A percentile compares a stretch with the other conserved stretches of the same genome.
phyloP scores from a whole-genome alignment of 2,888 invertebrate species.

The Scaptomyza parva region DNA sequence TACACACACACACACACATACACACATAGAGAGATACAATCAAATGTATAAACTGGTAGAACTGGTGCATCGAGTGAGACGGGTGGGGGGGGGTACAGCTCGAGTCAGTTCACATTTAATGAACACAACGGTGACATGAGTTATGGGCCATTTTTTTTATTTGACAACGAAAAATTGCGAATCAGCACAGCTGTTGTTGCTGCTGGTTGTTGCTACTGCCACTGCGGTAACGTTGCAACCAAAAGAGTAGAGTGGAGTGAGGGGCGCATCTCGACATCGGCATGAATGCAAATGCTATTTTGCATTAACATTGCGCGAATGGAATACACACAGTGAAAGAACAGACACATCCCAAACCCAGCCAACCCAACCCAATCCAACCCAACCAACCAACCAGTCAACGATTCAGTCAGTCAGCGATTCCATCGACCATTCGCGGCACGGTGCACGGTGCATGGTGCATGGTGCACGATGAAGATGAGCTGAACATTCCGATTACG shows the following conservation, averaged over 20 bases:
- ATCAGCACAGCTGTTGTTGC: conserved; percentile 68
- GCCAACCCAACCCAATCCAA: conserved; percentile 3
- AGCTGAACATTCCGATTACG: conserved; percentile 64
- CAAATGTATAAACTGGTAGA: conserved; percentile 23
- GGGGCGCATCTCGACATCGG: conserved; percentile 40
- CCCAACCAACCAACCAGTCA: conserved; percentile 11
- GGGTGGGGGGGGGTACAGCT: conserved; percentile 30
- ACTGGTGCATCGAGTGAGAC: conserved; percentile 22
- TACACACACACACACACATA: conserved; percentile 72
- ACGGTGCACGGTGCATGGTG: conserved; percentile 23
- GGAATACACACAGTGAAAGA: no score
- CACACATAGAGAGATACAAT: conserved; percentile 26
- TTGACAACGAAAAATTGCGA: conserved; percentile 70
- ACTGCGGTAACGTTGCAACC: neutral
- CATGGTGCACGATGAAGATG: conserved; percentile 45
- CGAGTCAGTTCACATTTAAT: conserved; percentile 65
- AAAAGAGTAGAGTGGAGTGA: neutral
- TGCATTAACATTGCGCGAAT: conserved; percentile 69
- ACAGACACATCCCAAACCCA: conserved; percentile 23
- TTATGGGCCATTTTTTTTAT: conserved; percentile 65
- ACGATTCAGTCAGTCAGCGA: conserved; percentile 1
- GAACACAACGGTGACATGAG: conserved; percentile 74
- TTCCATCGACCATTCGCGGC: conserved; percentile 16
- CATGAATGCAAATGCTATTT: conserved; percentile 73
- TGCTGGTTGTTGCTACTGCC: conserved; percentile 27